These are phyloP conservation scores for Pogonomyrmex barbatus DNA, from an alignment of 1,140 invertebrate species.

Conservation along the genomic window DNA sequence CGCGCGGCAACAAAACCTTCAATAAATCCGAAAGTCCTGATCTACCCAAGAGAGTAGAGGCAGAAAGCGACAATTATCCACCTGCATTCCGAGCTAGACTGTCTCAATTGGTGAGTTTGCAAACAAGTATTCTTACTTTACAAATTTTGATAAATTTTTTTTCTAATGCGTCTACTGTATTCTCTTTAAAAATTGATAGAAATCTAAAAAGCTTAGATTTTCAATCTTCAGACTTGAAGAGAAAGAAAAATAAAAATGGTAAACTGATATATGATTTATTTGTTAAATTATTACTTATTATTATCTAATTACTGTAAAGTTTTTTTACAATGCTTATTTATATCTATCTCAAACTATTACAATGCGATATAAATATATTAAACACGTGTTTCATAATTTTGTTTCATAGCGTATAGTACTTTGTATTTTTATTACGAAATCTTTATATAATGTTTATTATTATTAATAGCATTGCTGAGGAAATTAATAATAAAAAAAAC, in stretches of 20 bases:
- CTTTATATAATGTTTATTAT: not conserved
- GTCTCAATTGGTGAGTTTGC: conserved; percentile 81
- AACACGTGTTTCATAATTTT: not conserved
- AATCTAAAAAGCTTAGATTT: not conserved
- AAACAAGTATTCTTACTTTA: not conserved
- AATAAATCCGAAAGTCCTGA: conserved; percentile 57
- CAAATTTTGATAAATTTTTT: not conserved
- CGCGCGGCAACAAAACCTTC: conserved; percentile 78
- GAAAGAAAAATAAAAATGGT: not conserved
- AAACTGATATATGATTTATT: not conserved
- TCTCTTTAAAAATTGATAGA: not conserved
- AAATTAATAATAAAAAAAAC: not conserved
- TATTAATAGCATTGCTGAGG: not conserved
- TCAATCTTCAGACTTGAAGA: not conserved
- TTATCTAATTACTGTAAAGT: not conserved
- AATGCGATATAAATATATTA: not conserved
- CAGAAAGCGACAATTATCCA: conserved; percentile 83
- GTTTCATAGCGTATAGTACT: not conserved
- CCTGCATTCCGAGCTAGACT: conserved; percentile 83
- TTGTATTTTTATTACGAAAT: conserved; percentile 4
- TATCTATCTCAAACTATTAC: conserved; percentile 13
- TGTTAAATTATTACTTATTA: not conserved
- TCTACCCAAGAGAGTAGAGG: conserved; percentile 61
- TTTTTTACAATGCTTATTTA: not conserved
- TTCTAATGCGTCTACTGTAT: not conserved